Evolutionary conservation across 2,888 invertebrate species (phyloP).

Genomic region (Acrobasis suavella): DNA sequence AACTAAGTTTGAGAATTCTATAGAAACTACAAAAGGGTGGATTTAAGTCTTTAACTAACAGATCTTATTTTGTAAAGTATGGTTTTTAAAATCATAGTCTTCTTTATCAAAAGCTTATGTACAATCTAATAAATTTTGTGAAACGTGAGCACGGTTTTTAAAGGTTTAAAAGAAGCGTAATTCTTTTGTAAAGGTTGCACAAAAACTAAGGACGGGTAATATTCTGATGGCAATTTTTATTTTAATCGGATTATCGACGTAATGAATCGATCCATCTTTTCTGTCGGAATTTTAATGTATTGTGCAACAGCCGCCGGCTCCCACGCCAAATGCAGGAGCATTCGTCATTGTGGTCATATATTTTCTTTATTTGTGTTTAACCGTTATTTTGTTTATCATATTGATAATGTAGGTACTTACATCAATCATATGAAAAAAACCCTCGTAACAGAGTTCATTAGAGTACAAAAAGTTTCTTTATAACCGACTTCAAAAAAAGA

Average conservation of each 20-base stretch:
- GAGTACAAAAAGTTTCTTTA: too few species aligned
- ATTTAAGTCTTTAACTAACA: not conserved
- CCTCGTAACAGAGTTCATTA: not conserved
- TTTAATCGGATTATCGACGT: conserved; percentile 33
- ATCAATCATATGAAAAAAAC: not conserved
- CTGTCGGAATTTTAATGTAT: conserved; percentile 35
- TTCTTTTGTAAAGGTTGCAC: not conserved
- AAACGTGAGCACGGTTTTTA: not conserved
- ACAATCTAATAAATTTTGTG: not conserved
- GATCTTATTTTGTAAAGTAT: not conserved
- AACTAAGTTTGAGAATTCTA: conserved; percentile 9
- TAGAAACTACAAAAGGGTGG: conserved; percentile 11
- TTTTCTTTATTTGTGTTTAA: conserved; percentile 7
- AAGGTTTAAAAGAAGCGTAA: conserved; percentile 1
- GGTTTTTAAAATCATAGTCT: not conserved
- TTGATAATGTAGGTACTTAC: not conserved
- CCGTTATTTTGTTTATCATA: not conserved
- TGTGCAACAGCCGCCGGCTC: conserved; percentile 20
- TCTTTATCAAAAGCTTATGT: conserved; percentile 20
- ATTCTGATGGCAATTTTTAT: conserved; percentile 32
- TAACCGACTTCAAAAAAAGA: too few species aligned
- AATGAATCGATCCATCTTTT: conserved; percentile 44
- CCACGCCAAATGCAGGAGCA: conserved; percentile 18
- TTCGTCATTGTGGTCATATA: conserved; percentile 21
- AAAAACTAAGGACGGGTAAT: conserved; percentile 20